Evolutionary conservation across 2,888 invertebrate species (phyloP).

Genomic region (Drosophila eohydei): DNA sequence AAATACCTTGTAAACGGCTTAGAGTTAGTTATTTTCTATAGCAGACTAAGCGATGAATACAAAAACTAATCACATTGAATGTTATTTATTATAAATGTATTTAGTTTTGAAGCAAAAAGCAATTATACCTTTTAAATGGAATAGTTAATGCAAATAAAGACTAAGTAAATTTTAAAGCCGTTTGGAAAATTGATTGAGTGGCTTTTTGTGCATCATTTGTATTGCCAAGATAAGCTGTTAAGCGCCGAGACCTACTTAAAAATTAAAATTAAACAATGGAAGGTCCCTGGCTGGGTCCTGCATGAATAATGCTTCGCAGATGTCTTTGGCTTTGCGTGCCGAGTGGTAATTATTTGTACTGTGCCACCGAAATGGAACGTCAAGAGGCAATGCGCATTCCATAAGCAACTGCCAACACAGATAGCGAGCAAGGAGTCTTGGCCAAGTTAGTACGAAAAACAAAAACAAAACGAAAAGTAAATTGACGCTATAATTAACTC

Average conservation of each 20-base stretch:
- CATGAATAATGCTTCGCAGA: slow-evolving; percentile 44
- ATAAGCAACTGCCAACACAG: slow-evolving; percentile 29
- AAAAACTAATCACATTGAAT: too few relatives aligned
- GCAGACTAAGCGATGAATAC: too few relatives aligned
- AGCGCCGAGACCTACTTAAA: slow-evolving; percentile 42
- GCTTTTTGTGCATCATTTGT: slow-evolving; percentile 27
- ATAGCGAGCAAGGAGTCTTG: slow-evolving; percentile 30
- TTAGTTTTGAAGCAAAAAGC: neutral
- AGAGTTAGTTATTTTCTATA: neutral
- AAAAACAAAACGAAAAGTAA: slow-evolving; percentile 43
- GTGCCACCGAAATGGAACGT: slow-evolving; percentile 45
- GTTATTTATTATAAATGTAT: neutral
- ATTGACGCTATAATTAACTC: slow-evolving; percentile 68
- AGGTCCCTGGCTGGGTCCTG: slow-evolving; percentile 13
- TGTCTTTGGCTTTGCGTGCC: slow-evolving; percentile 64
- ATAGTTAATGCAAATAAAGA: slow-evolving; percentile 15
- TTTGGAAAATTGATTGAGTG: slow-evolving; percentile 37
- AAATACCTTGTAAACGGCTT: neutral
- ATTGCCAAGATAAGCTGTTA: slow-evolving; percentile 26
- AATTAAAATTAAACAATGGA: slow-evolving; percentile 53
- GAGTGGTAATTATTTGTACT: slow-evolving; percentile 61
- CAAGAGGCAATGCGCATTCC: slow-evolving; percentile 46
- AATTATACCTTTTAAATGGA: neutral
- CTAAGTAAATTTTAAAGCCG: slow-evolving; percentile 16
- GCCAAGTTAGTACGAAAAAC: slow-evolving; percentile 24